phyloP scores from a whole-genome alignment of 2,797 vertebrate species.

The Chromobotia macracanthus region DNA sequence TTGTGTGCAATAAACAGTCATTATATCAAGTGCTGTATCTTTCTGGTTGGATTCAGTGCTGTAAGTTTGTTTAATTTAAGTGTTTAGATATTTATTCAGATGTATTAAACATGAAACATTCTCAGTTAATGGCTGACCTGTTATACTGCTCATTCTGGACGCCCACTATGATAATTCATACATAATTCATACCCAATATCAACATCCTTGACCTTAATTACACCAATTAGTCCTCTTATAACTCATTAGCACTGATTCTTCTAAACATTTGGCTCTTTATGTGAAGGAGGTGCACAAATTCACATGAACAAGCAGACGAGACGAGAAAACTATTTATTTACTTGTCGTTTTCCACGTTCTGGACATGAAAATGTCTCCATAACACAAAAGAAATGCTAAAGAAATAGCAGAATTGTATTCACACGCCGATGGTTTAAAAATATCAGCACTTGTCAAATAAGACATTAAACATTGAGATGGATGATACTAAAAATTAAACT shows the following conservation, averaged over 20 bases:
- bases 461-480: slow-evolving; percentile 14
- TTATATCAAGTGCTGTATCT: neutral
- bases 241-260: slow-evolving; percentile 21
- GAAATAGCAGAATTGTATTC: slow-evolving; percentile 24
- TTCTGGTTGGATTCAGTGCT: neutral
- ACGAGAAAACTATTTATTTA: slow-evolving; percentile 5
- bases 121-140: neutral
- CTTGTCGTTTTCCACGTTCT: slow-evolving; percentile 6
- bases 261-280: neutral
- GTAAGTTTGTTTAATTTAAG: neutral
- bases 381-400: slow-evolving; percentile 29
- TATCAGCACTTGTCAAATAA: neutral
- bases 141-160: slow-evolving; percentile 3
- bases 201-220: slow-evolving; percentile 43
- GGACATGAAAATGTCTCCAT: neutral
- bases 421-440: slow-evolving; percentile 14
- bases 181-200: slow-evolving; percentile 22
- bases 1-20: too few species aligned
- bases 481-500: slow-evolving; percentile 32
- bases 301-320: slow-evolving; percentile 12
- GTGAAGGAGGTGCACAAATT: slow-evolving; percentile 12
- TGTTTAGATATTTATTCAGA: too few species aligned
- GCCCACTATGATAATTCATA: slow-evolving; percentile 20
- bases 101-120: neutral
- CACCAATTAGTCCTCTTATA: slow-evolving; percentile 14